Percentiles rank a stretch among this genome's conserved stretches.
Evolutionary conservation across 1,140 invertebrate genomes (phyloP).

Genomic region (Lepidurus couesii): DNA sequence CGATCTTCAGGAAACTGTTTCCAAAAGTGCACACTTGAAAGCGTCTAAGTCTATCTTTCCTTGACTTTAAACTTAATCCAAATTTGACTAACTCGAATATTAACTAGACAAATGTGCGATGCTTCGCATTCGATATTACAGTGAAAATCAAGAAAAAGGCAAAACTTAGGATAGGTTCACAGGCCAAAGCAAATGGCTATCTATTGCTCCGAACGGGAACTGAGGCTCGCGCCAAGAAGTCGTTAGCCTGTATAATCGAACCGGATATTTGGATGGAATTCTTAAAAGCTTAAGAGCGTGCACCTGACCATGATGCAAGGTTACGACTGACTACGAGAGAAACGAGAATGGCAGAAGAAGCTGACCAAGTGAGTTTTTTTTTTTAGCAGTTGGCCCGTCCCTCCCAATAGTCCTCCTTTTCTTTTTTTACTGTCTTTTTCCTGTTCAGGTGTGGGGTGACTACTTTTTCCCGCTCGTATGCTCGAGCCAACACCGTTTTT

Average conservation of each 20-base stretch:
- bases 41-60: too few relatives aligned
- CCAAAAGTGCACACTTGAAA: too few relatives aligned
- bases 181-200: not conserved
- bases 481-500: not conserved
- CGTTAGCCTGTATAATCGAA: not conserved
- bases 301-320: not conserved
- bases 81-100: too few relatives aligned
- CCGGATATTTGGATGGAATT: not conserved
- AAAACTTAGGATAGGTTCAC: not conserved
- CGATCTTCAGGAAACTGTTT: too few relatives aligned
- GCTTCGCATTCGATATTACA: too few relatives aligned
- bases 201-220: not conserved
- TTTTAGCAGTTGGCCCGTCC: not conserved
- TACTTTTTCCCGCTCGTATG: conserved; percentile 12
- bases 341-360: not conserved
- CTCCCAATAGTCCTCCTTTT: not conserved
- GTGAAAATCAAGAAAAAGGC: not conserved
- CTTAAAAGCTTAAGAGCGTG: not conserved
- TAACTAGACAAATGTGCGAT: too few relatives aligned
- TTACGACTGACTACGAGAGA: not conserved
- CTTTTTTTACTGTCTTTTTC: not conserved
- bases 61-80: too few relatives aligned
- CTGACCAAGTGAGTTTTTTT: not conserved
- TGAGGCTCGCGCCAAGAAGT: not conserved
- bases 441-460: conserved; percentile 2